Evolutionary conservation across 2,113 vertebrate genomes (phyloP), one percentile per base, ranked within the genome.

Genomic region (Callithrix jacchus): DNA sequence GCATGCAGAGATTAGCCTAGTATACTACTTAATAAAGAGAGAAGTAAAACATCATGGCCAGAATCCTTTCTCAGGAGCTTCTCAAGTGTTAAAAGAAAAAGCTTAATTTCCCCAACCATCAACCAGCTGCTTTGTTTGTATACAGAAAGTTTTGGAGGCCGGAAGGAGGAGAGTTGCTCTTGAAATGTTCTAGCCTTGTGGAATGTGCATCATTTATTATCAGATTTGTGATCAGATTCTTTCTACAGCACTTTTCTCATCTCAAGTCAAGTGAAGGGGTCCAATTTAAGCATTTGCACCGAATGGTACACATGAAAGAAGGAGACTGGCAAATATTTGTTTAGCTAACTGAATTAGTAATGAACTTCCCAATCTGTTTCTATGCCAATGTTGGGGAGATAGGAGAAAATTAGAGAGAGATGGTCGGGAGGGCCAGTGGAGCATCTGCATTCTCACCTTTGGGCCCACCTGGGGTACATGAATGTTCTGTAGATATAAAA

Each of bases 371-470:
- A 17, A 30, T 21, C 0, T 85, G 1, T 68, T 66, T 35, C 18
- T 70, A 11, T 21, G 18, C 9, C 23, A 14, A 0, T 20, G 2
- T 85, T 58, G 16, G 58, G 30, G 37, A 86, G 17, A 52, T 17
- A 47, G 32, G 21, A 70, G 49, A 58, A 61, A 23, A 37, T 2
- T 76, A 18, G 10, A 73, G 35, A 40, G 18, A 64, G 45, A 42
- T n/a, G 17, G 16, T 8, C 7, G 17, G 13, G 10, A 47, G 2
- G 27, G 13, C 21, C 52, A 35, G 73, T 35, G 5, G 40, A 81
- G 49, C 23, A 5, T 12, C 42, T 10, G 2, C 2, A 12, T 27
- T 61, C 35, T 45, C 1, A 11, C 32, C 13, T 7, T 1, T 47
- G 68, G 32, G 25, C 7, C 56, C 68, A 94, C n/a, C 32, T 35